Evolutionary conservation across 2,113 vertebrate genomes (phyloP), one percentile per base, ranked within the genome.

Genomic region (Pagrus major): DNA sequence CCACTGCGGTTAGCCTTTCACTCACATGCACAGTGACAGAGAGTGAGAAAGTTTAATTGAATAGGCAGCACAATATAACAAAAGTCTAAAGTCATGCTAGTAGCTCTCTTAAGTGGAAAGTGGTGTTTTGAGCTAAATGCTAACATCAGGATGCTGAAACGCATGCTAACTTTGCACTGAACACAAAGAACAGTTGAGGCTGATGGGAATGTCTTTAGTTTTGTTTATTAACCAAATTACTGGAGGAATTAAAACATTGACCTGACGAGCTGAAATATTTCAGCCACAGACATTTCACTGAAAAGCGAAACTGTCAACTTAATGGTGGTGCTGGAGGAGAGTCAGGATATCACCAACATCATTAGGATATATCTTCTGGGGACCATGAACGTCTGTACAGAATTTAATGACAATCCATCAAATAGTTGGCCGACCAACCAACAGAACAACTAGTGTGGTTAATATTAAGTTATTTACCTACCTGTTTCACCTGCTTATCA

Each of bases 1-100:
- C 66, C 9, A 31, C 5, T 9, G 64, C 73, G 61, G 80, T 88
- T 80, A 64, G 75, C 0, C 15, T 44, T 51, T 55, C 29, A 41
- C 35, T 46, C 35, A n/a, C 20, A 52, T 64, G 11, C 25, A 31
- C 7, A 65, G 15, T 4, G 11, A 37, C 35, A n/a, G 21, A 18
- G 35, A 25, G 44, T 44, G 20, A 54, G 37, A 29, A 64, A 27
- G 27, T 29, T 47, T 14, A 35, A 11, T 41, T 2, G 6, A 41
- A 41, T n/a, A n/a, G 10, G 37, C 33, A 4, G 1, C 21, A 44
- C 3, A 49, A 6, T 9, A 46, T 18, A 5, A 49, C 8, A 46
- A 54, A 16, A 23, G 5, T 4, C 20, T 65, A 14, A 31, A 77
- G 52, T 3, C 23, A 39, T 42, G 68, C 25, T 29, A 44, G 14